Base-by-base conservation (phyloP, 2,888 invertebrate genomes). In the Erebia palarica region DNA sequence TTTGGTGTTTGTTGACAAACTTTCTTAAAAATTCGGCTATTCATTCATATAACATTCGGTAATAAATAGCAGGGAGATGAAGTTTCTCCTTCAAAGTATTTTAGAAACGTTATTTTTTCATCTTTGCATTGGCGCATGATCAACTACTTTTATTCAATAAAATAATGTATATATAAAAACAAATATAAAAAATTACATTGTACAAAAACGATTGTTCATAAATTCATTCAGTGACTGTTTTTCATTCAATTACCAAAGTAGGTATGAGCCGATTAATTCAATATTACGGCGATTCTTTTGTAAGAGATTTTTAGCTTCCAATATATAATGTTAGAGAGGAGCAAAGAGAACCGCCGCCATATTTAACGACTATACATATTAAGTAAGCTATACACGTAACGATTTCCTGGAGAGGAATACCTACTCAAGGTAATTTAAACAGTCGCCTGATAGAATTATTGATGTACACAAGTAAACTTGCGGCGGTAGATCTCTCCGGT, bases 1-100 rank as follows among this genome's bases (percentile, higher is more conserved):
- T 66, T 73, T 75, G 71, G 71, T 72, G 74, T 68, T 72, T 53
- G 68, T 68, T 61, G 72, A 72, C 65, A 72, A 73, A 70, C 68
- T 72, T 73, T 72, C 27, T 65, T 51, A 75, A 72, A 75, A 72
- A 71, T 66, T 71, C 70, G 70, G 55, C 71, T 75, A 44, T 58
- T 36, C n/a, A n/a, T n/a, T n/a, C n/a, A n/a, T n/a, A n/a, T 36
- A 36, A 36, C 27, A 27, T 27, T 27, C 27, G 27, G 27, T 27
- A 36, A 36, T 7, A 36, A 36, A 36, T 36, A n/a, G 51, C 51
- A n/a, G 65, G 68, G 65, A 68, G 14, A 10, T 68, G 21, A n/a
- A 5, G 5, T 60, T 42, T 60, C n/a, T 14, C 14, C 27, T 27
- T 59, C 16, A n/a, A 16, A 47, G 11, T 11, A 13, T 47, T 47